phyloP scores from a whole-genome alignment of 2,113 vertebrate species.

The Cyprinodon tularosa region DNA sequence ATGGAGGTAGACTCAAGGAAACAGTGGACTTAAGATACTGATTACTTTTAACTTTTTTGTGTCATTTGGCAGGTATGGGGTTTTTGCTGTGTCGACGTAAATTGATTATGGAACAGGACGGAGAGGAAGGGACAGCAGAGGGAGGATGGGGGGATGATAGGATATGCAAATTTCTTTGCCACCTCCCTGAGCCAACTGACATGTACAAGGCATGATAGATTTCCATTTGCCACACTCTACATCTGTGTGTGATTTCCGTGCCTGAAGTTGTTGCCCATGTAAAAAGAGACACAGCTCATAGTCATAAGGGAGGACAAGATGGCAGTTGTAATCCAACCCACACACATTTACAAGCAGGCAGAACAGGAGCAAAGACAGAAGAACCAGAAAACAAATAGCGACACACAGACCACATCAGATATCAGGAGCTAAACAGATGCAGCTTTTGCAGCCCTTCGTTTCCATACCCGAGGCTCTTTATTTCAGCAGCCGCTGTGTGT shows the following conservation, averaged over 20 bases:
- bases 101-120: constrained; percentile 75
- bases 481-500: constrained; percentile 82
- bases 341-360: constrained; percentile 58
- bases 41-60: constrained; percentile 78
- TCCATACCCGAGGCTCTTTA: constrained; percentile 89
- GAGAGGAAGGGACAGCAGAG: constrained; percentile 37
- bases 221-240: constrained; percentile 68
- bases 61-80: constrained; percentile 51
- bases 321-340: constrained; percentile 84
- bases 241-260: constrained; percentile 60
- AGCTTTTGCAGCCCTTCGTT: constrained; percentile 72
- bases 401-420: constrained; percentile 16
- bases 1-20: constrained; percentile 32
- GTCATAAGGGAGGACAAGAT: constrained; percentile 51
- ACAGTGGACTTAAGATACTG: constrained; percentile 65
- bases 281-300: constrained; percentile 40
- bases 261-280: constrained; percentile 57
- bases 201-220: constrained; percentile 81
- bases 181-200: constrained; percentile 64
- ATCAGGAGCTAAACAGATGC: constrained; percentile 13
- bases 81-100: constrained; percentile 66
- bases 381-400: constrained; percentile 23
- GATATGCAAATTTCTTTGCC: constrained; percentile 81
- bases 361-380: constrained; percentile 55
- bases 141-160: constrained; percentile 38